A percentile compares a stretch with the other conserved stretches of the same genome.
Conservation (phyloP, 1,140 invertebrate species). For the Procambarus virginalis region DNA sequence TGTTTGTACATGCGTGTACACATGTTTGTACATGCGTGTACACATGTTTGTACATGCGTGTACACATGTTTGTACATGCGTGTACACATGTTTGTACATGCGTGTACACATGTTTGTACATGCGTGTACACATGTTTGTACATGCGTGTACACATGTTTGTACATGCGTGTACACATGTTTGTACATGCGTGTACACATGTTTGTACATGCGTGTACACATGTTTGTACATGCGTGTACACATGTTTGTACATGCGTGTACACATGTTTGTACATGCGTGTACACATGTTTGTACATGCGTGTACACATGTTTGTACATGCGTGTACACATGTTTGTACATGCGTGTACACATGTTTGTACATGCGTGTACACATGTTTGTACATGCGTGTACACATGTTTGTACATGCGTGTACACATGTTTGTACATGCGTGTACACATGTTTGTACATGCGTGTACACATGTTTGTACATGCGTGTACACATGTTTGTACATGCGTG, state of each 20-base stretch:
- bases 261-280: not conserved
- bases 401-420: no score
- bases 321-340: no score
- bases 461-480: no score
- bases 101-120: not conserved
- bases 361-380: no score
- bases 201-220: constrained; percentile 11
- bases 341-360: no score
- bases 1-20: not conserved
- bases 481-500: no score
- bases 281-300: no score
- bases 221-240: constrained; percentile 18
- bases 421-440: no score
- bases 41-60: not conserved
- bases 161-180: constrained; percentile 9
- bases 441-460: no score
- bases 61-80: not conserved
- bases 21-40: not conserved
- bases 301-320: no score
- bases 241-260: constrained; percentile 16
- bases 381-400: no score
- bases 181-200: constrained; percentile 12
- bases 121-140: constrained; percentile 10
- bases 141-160: constrained; percentile 6
- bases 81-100: not conserved